phyloP scores from a whole-genome alignment of 1,140 invertebrate species.

The Drosophila watanabei region DNA sequence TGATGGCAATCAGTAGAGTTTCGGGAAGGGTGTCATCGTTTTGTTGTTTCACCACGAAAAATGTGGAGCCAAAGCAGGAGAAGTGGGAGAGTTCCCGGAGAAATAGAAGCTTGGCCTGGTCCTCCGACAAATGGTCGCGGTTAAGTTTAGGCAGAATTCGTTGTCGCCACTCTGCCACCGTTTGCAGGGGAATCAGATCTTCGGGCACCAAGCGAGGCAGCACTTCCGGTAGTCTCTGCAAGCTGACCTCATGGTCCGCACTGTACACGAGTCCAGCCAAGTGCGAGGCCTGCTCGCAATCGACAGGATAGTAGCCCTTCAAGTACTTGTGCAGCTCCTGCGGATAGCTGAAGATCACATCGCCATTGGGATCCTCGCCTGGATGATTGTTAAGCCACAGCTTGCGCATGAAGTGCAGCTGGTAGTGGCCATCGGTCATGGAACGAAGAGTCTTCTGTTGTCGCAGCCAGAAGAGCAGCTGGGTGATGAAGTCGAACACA shows the following conservation, averaged over 20 bases:
- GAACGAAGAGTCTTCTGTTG: conserved; percentile 91
- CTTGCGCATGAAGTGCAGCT: conserved; percentile 99
- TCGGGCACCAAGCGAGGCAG: conserved; percentile 92
- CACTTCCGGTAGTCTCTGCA: conserved; percentile 88
- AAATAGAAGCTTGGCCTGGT: conserved; percentile 94
- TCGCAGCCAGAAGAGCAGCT: conserved; percentile 94
- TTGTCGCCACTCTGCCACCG: conserved; percentile 94
- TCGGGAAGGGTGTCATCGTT: conserved; percentile 94
- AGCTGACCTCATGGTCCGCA: conserved; percentile 88
- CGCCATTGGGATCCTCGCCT: conserved; percentile 94
- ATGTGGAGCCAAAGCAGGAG: conserved; percentile 98
- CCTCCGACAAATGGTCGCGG: conserved; percentile 87
- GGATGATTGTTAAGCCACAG: conserved; percentile 96
- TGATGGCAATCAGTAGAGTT: conserved; percentile 95
- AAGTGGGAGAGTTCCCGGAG: conserved; percentile 91
- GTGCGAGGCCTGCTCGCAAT: conserved; percentile 92
- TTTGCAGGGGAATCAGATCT: conserved; percentile 91
- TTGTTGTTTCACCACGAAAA: conserved; percentile 97
- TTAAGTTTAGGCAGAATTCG: conserved; percentile 87
- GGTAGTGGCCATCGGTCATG: conserved; percentile 89
- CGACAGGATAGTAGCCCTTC: conserved; percentile 94
- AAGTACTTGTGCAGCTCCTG: conserved; percentile 97
- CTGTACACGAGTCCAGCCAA: conserved; percentile 92
- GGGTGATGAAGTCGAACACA: conserved; percentile 98
- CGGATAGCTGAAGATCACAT: conserved; percentile 97